These are phyloP conservation scores for Loripinus fragilis DNA, from an alignment of 2,888 invertebrate species.

Conservation along the genomic window DNA sequence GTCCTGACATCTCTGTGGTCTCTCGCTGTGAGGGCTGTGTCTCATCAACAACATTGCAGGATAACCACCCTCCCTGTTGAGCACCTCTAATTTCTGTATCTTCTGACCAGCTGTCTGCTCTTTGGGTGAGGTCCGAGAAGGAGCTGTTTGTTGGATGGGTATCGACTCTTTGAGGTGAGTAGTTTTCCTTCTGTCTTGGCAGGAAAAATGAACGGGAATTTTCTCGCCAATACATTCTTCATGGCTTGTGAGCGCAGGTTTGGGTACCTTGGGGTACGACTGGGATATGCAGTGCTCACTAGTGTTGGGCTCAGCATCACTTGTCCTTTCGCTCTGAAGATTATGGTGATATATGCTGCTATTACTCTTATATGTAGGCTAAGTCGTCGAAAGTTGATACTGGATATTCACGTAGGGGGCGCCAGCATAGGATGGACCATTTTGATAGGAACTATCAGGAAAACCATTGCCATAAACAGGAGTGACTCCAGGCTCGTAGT, in stretches of 20 bases:
- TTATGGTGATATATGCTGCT: not conserved
- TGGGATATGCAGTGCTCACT: not conserved
- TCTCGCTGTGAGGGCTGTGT: not conserved
- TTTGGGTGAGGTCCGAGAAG: too few relatives aligned
- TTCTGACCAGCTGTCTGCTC: not conserved
- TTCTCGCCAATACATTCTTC: not conserved
- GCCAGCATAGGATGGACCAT: too few relatives aligned
- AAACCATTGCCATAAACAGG: too few relatives aligned
- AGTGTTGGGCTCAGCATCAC: not conserved
- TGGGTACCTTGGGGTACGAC: not conserved
- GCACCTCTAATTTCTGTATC: not conserved
- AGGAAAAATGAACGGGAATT: not conserved
- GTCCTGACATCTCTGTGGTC: not conserved
- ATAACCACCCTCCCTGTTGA: not conserved
- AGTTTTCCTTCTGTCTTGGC: not conserved
- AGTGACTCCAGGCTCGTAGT: not conserved
- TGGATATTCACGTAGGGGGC: too few relatives aligned
- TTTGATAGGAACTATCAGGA: too few relatives aligned
- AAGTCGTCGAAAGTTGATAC: too few relatives aligned
- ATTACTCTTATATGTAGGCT: not conserved
- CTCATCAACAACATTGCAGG: not conserved
- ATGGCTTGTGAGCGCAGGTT: not conserved
- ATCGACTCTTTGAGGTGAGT: not conserved
- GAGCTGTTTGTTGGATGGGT: not conserved
- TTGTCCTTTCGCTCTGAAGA: not conserved